phyloP scores from a whole-genome alignment of 2,888 invertebrate genomes.

The Trypoxylon attenuatum region DNA sequence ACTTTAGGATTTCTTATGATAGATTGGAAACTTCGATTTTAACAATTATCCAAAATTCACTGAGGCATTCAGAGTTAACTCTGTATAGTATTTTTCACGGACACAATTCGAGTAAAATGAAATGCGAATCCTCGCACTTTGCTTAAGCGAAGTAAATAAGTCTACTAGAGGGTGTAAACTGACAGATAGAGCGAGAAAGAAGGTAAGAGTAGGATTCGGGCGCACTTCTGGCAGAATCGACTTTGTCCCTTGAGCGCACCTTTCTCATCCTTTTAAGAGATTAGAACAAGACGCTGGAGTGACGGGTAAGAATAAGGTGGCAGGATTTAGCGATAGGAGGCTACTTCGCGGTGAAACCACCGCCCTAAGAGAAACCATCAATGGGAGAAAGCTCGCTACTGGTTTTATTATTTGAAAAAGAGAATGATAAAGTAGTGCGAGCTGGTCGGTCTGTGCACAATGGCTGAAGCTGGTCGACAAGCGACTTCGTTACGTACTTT shows the following conservation, averaged over 20 bases:
- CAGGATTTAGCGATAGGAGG: conserved; percentile 42
- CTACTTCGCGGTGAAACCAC: conserved; percentile 21
- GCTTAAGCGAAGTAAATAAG: too few relatives aligned
- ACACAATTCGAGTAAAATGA: too few relatives aligned
- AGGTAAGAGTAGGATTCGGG: not conserved
- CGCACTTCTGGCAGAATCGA: conserved; percentile 10
- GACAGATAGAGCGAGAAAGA: not conserved
- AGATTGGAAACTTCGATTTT: too few relatives aligned
- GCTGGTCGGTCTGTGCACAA: not conserved
- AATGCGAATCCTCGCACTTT: too few relatives aligned
- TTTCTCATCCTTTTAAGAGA: conserved; percentile 57
- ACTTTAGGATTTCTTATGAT: too few relatives aligned
- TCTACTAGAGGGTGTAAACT: too few relatives aligned
- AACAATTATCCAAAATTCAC: too few relatives aligned
- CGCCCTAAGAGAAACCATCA: conserved; percentile 34
- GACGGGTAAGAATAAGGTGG: conserved; percentile 24
- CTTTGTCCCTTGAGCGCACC: conserved; percentile 11
- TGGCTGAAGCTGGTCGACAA: not conserved
- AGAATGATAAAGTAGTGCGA: conserved; percentile 29
- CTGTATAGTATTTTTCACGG: too few relatives aligned
- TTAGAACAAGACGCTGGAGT: conserved; percentile 37
- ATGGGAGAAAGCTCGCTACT: too few relatives aligned
- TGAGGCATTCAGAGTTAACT: too few relatives aligned
- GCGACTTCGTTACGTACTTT: conserved; percentile 25
- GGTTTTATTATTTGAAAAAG: conserved; percentile 49